Conservation (phyloP, 2,797 vertebrate genomes). For the Lithobates pipiens region DNA sequence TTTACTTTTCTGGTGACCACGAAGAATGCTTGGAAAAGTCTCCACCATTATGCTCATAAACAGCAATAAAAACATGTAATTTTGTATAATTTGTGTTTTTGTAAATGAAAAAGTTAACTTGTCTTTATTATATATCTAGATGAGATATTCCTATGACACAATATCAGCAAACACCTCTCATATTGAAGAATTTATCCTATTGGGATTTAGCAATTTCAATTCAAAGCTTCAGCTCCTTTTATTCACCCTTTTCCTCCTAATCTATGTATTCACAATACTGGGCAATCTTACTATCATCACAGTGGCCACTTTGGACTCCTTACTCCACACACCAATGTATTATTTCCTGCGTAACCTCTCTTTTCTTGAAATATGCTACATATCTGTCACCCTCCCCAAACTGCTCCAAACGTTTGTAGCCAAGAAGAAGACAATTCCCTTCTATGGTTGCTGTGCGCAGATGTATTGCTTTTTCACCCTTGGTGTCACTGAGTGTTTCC, state of each 20-base stretch:
- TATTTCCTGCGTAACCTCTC: conserved; percentile 57
- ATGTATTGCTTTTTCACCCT: conserved; percentile 58
- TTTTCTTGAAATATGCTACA: conserved; percentile 57
- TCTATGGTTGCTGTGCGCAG: conserved; percentile 45
- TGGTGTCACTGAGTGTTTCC: conserved; percentile 58
- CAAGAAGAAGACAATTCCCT: conserved; percentile 51
- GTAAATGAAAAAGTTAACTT: not conserved
- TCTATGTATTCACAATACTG: conserved; percentile 52
- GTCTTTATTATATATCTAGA: conserved; percentile 13
- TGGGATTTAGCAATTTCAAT: conserved; percentile 52
- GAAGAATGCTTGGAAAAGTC: too few species aligned
- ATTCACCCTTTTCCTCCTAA: conserved; percentile 43
- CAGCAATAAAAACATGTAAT: too few species aligned
- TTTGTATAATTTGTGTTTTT: too few species aligned
- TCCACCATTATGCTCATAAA: too few species aligned
- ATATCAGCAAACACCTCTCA: conserved; percentile 27
- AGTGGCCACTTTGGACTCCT: conserved; percentile 43
- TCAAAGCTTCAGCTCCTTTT: conserved; percentile 41
- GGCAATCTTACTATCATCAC: conserved; percentile 49
- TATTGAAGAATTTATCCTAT: conserved; percentile 48
- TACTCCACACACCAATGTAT: conserved; percentile 57
- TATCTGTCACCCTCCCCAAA: conserved; percentile 52
- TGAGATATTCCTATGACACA: conserved; percentile 7
- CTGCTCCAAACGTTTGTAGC: conserved; percentile 51
- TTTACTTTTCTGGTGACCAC: too few species aligned